Base-by-base conservation (phyloP, 2,113 vertebrate genomes). In the Callipepla squamata region DNA sequence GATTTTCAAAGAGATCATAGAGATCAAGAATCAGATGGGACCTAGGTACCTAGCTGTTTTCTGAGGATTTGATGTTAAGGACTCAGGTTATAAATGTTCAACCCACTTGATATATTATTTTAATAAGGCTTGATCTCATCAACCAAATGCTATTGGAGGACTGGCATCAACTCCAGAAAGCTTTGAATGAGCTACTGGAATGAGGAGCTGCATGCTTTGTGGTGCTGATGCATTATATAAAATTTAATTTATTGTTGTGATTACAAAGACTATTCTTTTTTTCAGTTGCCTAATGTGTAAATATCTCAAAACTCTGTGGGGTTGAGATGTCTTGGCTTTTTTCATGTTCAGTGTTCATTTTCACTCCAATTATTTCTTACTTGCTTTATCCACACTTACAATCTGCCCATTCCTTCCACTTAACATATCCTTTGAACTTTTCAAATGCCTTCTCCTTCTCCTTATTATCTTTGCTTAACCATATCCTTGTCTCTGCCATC, bases 361-460 rank as follows among this genome's bases (percentile, higher is more conserved):
- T 94, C 57, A 89, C 68, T 95, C 68, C 67, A 94, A 92, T 96
- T 95, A 90, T 96, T 96, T 97, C 82, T 95, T 81, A 59, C 47
- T 94, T 95, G 19, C 53, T 74, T 88, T 92, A 94, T 84, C 88
- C 95, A 66, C 68, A 66, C 66, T 90, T 87, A 72, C 85, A 92
- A 62, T 96, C 85, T 95, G 44, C 50, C 85, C 84, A 90, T 91
- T 89, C 77, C 47, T 92, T 44, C 68, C 61, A 79, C 65, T 96
- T 96, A 96, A 92, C 82, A 95, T 67, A 96, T 75, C 57, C 78
- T 97, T 97, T 94, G 85, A 96, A 96, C 58, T 96, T 97, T 96
- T 96, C 81, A 95, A 87, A 92, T 92, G 90, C 61, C 81, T 97
- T 82, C 76, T 86, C 42, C n/a, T 87, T 79, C n/a, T 94, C 57